Base-by-base conservation (phyloP, 2,888 invertebrate genomes). In the Stenurella melanura region DNA sequence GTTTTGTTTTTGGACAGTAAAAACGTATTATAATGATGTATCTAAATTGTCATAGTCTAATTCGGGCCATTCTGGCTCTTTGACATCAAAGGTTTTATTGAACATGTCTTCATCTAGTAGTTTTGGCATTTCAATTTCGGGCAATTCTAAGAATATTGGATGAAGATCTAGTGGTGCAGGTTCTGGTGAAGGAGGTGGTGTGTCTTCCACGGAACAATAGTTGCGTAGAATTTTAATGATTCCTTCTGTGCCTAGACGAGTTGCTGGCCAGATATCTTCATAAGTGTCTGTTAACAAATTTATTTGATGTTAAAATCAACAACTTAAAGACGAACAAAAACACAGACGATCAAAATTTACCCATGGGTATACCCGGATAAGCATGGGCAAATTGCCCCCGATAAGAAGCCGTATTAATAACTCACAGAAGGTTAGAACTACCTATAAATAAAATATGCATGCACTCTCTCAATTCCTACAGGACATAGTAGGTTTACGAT, bases 111-210 rank as follows among this genome's bases (percentile, higher is more conserved):
- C 60, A 6, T 71, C 67, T 17, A 60, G 26, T 19, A 74, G 38
- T 19, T 66, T 56, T 12, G 64, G 74, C 19, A 70, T 34, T 50
- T 69, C 67, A 11, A 75, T 17, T 42, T 56, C 61, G 21, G 74
- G 77, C 18, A 74, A 50, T 26, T 66, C 72, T n/a, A 77, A 71
- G 58, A 72, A 74, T 26, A 77, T 74, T 21, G 77, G 77, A 50
- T 72, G 26, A 50, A 74, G 72, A 18, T 74, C 63, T 10, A 74
- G 21, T 18, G 66, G 30, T 42, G 57, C 67, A 18, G 21, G 34
- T 34, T 19, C 57, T n/a, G 76, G 73, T 17, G 76, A 77, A n/a
- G 80, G 78, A 18, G 81, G 80, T 50, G 80, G 80, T 58, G 78
- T 68, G 30, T 78, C 73, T 57, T 54, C 71, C 10, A 54, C n/a